Base-by-base conservation (phyloP, 2,113 vertebrate genomes). In the Triplophysa siluroides region DNA sequence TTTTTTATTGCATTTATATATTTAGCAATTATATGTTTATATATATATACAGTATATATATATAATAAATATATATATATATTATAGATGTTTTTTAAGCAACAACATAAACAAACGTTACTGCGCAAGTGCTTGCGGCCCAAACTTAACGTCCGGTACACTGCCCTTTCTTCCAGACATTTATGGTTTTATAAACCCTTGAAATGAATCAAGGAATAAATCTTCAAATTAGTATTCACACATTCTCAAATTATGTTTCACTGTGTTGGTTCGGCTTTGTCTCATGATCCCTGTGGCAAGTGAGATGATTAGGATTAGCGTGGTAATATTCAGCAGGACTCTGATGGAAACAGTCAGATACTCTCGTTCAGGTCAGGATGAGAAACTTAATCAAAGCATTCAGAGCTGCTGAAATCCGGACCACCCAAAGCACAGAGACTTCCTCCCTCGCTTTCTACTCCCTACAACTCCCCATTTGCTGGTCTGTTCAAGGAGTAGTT, bases 311-410 rank as follows among this genome's bases (percentile, higher is more conserved):
- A 67, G 54, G 76, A 83, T 74, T 79, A 74, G 54, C 14, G 52
- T 75, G 54, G 47, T 61, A 66, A 77, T 74, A 76, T 78, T 63
- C 67, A 70, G 16, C 66, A 26, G 81, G 45, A 67, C 63, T 72
- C 76, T 67, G 67, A 82, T 83, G 60, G 67, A 62, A 83, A 63
- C 70, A 79, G 81, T 14, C 7, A 23, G 79, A 52, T 29, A 45
- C 9, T 62, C 58, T 14, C 19, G 38, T 58, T 65, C 71, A 61
- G 38, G 21, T 43, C 71, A 19, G 56, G 16, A 50, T 43, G 70
- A 50, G 54, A 1, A n/a, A 29, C 33, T 73, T 60, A 33, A 43
- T 74, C 33, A 61, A 61, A 62, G 12, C 41, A 74, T 54, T 43
- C 33, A 14, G 9, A 33, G 18, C 43, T 68, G 41, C 66, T 47